Base-by-base conservation (phyloP, 2,888 invertebrate species). In the Andrena dorsata region DNA sequence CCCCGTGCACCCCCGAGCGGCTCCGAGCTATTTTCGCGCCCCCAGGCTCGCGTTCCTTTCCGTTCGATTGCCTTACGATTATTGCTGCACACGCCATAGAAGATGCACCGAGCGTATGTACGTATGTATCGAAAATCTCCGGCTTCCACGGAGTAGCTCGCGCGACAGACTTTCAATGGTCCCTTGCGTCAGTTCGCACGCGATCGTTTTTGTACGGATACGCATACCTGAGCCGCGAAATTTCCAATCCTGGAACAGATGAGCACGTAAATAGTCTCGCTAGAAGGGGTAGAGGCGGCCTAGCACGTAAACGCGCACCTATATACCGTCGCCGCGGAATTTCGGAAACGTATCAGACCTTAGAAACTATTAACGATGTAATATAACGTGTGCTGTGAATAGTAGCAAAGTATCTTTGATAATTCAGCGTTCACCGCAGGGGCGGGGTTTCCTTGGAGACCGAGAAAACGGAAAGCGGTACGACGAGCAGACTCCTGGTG, bases 371-470 rank as follows among this genome's bases (percentile, higher is more conserved):
- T 75, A 74, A 82, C 65, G 75, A 80, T 82, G 77, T 76, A 76
- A 79, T 61, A 68, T 76, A 69, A 85, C 63, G 71, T 69, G 79
- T 71, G 56, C 72, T 72, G 80, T 77, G 88, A 86, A 77, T 64
- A 68, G 88, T 82, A 87, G 78, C 88, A 91, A 91, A 90, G 90
- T 92, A 90, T 92, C 88, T 91, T 91, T 93, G 91, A 92, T 93
- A 93, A 93, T 93, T 90, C 90, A 92, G 92, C 91, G 90, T 92
- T 92, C 93, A 91, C 97, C 97, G 96, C 83, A 95, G 98, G 76
- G 98, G 97, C 71, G 98, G 98, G 69, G 97, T 98, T 92, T 97
- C 97, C 92, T 96, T 98, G 87, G 97, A 97, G 94, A 98, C 98
- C 28, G 98, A 98, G 94, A 97, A 97, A 92, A 96, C 97, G 69